Base-by-base conservation (phyloP, 2,113 vertebrate genomes). In the Lamprotornis superbus region DNA sequence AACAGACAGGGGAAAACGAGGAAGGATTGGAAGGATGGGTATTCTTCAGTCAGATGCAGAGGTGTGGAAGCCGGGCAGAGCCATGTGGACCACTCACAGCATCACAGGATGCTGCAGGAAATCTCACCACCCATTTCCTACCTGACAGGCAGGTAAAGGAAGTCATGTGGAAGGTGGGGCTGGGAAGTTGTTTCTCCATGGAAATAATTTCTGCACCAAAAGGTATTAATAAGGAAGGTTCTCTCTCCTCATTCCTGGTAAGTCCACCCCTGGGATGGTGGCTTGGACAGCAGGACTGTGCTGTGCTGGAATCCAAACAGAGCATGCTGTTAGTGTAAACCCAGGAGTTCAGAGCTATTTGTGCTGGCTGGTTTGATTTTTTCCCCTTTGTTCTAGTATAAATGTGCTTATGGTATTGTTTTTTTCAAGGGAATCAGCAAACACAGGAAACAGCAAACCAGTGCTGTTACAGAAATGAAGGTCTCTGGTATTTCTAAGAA, bases 101-200 rank as follows among this genome's bases (percentile, higher is more conserved):
- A 49, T 33, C 47, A 46, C 20, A 67, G 40, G 39, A 56, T 69
- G 70, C 57, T 86, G 57, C 20, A 71, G 77, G 22, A 89, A 60
- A 78, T 3, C 9, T 24, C 6, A 3, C 22, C 1, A 1, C 6
- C 19, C 1, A 1, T 63, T 71, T 87, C 53, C 39, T 44, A 44
- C 47, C 47, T 69, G 37, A 71, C 8, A 11, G 6, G 5, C 21
- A 81, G 23, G 47, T 28, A 80, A 63, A 64, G 25, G 37, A 57
- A 87, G 12, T 12, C 35, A 27, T 24, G 30, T 3, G 28, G 74
- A 59, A 87, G 2, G 4, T 67, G 37, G 9, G 13, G 9, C 61
- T 79, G 35, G 37, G 40, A 40, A 91, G 31, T 23, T 73, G 9
- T 40, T 91, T 69, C 49, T 76, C 33, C 28, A 23, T 9, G 14